Evolutionary conservation across 2,797 vertebrate genomes (phyloP).

Genomic region (Intellagama lesueurii): DNA sequence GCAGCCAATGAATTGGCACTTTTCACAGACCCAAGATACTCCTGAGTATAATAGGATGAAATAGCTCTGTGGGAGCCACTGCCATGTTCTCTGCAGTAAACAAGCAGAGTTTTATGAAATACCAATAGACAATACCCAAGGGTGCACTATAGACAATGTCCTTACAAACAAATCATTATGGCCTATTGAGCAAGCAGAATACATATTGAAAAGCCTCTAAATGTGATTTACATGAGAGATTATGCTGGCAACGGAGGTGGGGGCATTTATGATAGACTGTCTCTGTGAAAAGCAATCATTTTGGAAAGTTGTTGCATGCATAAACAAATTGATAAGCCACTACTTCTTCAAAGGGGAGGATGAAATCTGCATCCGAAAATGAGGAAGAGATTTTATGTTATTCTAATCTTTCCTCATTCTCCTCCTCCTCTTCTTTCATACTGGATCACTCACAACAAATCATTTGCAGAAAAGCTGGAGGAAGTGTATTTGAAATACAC

Average conservation of each 20-base stretch:
- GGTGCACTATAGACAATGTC: conserved; percentile 27
- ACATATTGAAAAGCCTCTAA: conserved; percentile 48
- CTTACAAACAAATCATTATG: conserved; percentile 53
- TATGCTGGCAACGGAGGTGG: not conserved
- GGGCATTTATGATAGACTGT: not conserved
- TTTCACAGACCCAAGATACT: conserved; percentile 59
- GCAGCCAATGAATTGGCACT: conserved; percentile 49
- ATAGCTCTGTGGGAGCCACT: conserved; percentile 30
- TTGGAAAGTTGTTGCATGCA: not conserved
- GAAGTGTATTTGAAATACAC: not conserved
- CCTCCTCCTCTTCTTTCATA: not conserved
- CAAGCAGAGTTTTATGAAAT: conserved; percentile 61
- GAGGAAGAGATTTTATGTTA: not conserved
- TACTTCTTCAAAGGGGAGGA: not conserved
- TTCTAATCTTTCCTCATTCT: not conserved
- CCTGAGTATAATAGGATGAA: conserved; percentile 55
- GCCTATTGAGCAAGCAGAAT: conserved; percentile 38
- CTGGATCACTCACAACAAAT: not conserved
- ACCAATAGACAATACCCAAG: conserved; percentile 27
- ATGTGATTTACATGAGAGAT: conserved; percentile 42
- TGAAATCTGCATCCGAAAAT: not conserved
- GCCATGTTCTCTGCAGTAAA: conserved; percentile 58
- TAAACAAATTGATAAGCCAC: not conserved
- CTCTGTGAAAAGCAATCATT: conserved; percentile 6
- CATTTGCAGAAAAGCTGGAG: not conserved